Conservation (phyloP, 92 coral and sea anemone species). For the Desmophyllum pertusum region DNA sequence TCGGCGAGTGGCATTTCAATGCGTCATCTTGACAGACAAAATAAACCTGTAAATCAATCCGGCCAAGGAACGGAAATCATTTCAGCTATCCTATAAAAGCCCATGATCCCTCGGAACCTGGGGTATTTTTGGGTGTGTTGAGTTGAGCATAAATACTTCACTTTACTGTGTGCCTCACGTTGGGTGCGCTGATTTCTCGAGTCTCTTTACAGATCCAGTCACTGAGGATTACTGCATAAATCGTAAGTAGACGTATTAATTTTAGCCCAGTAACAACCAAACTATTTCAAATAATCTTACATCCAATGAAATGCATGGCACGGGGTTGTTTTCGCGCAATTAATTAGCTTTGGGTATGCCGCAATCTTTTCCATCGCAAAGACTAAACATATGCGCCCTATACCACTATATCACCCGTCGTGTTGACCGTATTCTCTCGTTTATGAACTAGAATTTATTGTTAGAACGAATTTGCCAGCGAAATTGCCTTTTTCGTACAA, state of each 20-base stretch:
- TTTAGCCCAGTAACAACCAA: not conserved
- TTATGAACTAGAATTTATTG: not conserved
- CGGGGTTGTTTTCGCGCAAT: not conserved
- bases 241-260: not conserved
- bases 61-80: not conserved
- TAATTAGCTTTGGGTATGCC: conserved; percentile 1
- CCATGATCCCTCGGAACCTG: conserved; percentile 8
- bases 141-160: not conserved
- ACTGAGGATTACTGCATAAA: not conserved
- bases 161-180: not conserved
- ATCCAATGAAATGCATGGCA: not conserved
- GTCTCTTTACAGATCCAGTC: not conserved
- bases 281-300: not conserved
- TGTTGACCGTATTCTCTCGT: not conserved
- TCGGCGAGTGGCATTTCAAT: not conserved
- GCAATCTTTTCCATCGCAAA: not conserved
- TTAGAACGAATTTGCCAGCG: not conserved
- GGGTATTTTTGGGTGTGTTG: conserved; percentile 19
- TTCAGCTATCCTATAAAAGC: not conserved
- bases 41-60: not conserved
- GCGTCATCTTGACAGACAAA: not conserved
- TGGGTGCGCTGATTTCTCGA: not conserved
- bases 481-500: not conserved
- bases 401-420: not conserved
- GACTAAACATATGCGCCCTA: not conserved